Base-by-base conservation (phyloP, 2,888 invertebrate species). In the Drosophila acutilabella region DNA sequence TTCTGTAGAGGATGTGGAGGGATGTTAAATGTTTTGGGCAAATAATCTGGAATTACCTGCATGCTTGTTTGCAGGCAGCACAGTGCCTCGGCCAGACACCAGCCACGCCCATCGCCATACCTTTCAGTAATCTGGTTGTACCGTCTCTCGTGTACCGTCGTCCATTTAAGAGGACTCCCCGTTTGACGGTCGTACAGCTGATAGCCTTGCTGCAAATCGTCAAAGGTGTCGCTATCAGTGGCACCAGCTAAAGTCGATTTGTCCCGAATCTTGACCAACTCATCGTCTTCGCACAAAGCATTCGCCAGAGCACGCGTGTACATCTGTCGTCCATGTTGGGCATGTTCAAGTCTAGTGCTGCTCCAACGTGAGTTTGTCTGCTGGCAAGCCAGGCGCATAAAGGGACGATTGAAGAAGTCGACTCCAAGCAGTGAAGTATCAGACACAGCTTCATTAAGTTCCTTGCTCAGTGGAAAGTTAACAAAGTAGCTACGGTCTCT, bases 351-450 rank as follows among this genome's bases (percentile, higher is more conserved):
- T 7, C 2, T 8, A 30, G 30, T 30, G 30, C 30, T 8, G 30
- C 30, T 30, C 93, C 94, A 95, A 41, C 93, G 92, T 7, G 92
- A 90, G n/a, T 92, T 92, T 0, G 94, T 93, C 78, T 95, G 94
- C 86, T 96, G 96, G 53, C 95, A 95, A 2, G 95, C 96, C 64
- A 96, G 88, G 77, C 96, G 93, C 86, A 96, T 91, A 91, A 96
- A 96, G 0, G 96, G 95, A 23, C 94, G 93, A 65, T 96, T 91
- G 81, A 94, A 94, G 44, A 90, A 85, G 26, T 83, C 81, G 0
- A 10, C 8, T 88, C 8, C 13, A 2, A 7, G 5, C 87, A 11
- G 11, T 72, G 92, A 92, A n/a, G n/a, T n/a, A 7, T 23, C 53
- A 3, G 11, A n/a, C 33, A 93, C 80, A n/a, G 71, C 81, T 16